A percentile compares a stretch with the other conserved stretches of the same genome.
These are phyloP conservation scores for Plecturocebus donacophilus DNA, from an alignment of 2,113 vertebrate species.

Conservation along the genomic window DNA sequence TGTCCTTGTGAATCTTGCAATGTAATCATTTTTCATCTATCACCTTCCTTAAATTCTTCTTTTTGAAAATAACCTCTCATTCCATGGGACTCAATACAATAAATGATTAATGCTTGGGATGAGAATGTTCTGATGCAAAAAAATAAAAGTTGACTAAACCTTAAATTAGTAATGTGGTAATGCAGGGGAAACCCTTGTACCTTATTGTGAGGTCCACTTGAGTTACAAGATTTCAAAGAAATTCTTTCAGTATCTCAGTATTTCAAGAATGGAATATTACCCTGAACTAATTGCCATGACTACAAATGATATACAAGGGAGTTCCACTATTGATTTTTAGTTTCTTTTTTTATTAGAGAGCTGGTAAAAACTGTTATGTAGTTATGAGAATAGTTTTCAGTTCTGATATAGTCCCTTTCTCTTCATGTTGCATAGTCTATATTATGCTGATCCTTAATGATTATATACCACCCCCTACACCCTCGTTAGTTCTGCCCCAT, in stretches of 20 bases:
- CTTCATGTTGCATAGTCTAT: background rate
- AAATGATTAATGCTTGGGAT: conserved; percentile 17
- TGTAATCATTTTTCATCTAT: background rate
- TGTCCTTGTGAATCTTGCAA: background rate
- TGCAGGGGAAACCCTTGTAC: background rate
- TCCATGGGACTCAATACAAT: background rate
- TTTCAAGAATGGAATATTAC: background rate
- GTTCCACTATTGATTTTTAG: background rate
- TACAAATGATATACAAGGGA: background rate
- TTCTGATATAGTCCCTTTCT: background rate
- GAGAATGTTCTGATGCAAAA: background rate
- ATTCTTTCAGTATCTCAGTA: background rate
- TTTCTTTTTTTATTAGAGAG: background rate
- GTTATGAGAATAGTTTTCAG: background rate
- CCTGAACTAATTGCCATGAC: background rate
- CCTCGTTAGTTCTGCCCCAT: background rate
- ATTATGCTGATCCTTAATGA: background rate
- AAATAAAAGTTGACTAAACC: background rate
- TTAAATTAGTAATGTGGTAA: conserved; percentile 2
- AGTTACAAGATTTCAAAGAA: background rate
- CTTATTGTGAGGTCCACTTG: background rate
- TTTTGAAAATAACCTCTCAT: background rate
- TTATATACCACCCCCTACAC: rapidly evolving
- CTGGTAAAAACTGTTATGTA: background rate
- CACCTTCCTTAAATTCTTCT: background rate